Conservation (phyloP, 37 sponge, comb jelly and placozoan genomes). For the Diacarnus erythraeanus region DNA sequence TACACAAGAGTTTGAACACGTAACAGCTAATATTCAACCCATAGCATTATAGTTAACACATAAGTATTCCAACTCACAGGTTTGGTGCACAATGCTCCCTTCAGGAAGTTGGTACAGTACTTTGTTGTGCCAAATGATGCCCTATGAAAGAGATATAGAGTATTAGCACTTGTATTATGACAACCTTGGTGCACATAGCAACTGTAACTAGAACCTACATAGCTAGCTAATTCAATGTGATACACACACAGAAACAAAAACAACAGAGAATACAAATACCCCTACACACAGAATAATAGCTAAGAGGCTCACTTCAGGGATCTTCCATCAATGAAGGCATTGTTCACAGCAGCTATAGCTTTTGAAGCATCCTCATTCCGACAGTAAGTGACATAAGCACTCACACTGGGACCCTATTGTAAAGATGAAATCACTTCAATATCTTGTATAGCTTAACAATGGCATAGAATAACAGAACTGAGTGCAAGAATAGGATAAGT, state of each 20-base stretch:
- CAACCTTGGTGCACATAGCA: not conserved
- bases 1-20: no score
- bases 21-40: no score
- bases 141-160: conserved; percentile 36
- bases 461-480: no score
- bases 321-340: conserved; percentile 84
- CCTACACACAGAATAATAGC: not conserved
- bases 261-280: not conserved
- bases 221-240: not conserved
- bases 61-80: conserved; percentile 81
- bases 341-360: conserved; percentile 82
- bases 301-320: conserved; percentile 65
- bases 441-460: no score
- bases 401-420: conserved; percentile 83
- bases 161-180: no score
- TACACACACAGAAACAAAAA: no score
- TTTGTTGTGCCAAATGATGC: conserved; percentile 95
- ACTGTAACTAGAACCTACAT: not conserved
- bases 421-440: no score
- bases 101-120: conserved; percentile 88
- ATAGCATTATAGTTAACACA: no score
- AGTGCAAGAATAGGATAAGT: not conserved
- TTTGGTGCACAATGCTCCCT: conserved; percentile 79
- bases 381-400: conserved; percentile 89
- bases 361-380: conserved; percentile 75